Conservation (phyloP, 2,888 invertebrate species). For the Pocota personata region DNA sequence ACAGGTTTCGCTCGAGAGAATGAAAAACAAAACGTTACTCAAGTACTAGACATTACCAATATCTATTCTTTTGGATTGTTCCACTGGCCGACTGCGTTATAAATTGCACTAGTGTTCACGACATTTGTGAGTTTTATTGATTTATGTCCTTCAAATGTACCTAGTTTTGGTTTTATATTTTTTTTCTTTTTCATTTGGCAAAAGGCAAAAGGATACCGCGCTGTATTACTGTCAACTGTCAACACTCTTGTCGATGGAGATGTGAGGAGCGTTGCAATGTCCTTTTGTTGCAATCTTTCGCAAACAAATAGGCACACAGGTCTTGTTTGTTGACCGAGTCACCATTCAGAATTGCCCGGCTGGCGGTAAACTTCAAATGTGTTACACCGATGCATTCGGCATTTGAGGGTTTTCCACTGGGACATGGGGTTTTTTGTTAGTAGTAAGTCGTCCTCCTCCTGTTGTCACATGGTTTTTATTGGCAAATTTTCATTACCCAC, state of each 20-base stretch:
- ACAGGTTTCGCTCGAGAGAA: slow-evolving; percentile 51
- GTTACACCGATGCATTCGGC: slow-evolving; percentile 39
- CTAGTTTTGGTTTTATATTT: slow-evolving; percentile 6
- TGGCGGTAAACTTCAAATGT: slow-evolving; percentile 62
- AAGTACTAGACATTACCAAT: slow-evolving; percentile 16
- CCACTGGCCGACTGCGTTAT: slow-evolving; percentile 40
- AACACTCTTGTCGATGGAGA: slow-evolving; percentile 69
- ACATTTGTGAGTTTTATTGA: slow-evolving; percentile 69
- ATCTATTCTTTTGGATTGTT: slow-evolving; percentile 19
- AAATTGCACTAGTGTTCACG: slow-evolving; percentile 61
- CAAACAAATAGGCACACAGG: slow-evolving; percentile 71
- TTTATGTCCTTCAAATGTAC: slow-evolving; percentile 67
- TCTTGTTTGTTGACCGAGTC: slow-evolving; percentile 64
- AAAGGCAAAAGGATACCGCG: slow-evolving; percentile 68
- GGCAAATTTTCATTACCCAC: slow-evolving; percentile 59
- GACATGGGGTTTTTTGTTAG: slow-evolving; percentile 61
- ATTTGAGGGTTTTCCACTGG: slow-evolving; percentile 67
- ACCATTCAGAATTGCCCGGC: slow-evolving; percentile 57
- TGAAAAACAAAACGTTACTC: slow-evolving; percentile 37
- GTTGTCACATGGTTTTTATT: slow-evolving; percentile 68
- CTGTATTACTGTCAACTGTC: slow-evolving; percentile 68
- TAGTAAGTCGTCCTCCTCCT: slow-evolving; percentile 50
- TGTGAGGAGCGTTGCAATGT: slow-evolving; percentile 46
- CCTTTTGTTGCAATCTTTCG: slow-evolving; percentile 71
- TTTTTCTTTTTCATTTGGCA: slow-evolving; percentile 8